A percentile compares a stretch with the other conserved stretches of the same genome.
Evolutionary conservation across 2,888 invertebrate species (phyloP).

Genomic region (Macrophya alboannulata): DNA sequence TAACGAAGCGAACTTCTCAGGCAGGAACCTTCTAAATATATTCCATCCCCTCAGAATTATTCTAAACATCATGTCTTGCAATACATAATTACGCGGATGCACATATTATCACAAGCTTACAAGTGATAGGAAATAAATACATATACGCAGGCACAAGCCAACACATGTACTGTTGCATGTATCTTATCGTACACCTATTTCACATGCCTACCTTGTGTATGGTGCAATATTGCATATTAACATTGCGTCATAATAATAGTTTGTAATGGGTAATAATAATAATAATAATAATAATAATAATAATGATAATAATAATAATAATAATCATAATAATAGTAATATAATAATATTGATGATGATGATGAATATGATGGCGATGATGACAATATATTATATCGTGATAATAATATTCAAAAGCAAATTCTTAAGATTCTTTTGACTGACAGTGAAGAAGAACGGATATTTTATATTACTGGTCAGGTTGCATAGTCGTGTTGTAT

Average conservation of each 20-base stretch:
- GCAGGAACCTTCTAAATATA: slow-evolving; percentile 22
- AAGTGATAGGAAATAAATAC: neutral
- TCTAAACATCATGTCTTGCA: slow-evolving; percentile 7
- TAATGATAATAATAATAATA: slow-evolving; percentile 21
- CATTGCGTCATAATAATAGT: slow-evolving; percentile 31
- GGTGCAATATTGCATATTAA: slow-evolving; percentile 33
- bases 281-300: slow-evolving; percentile 25
- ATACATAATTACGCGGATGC: slow-evolving; percentile 17
- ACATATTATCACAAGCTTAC: slow-evolving; percentile 27
- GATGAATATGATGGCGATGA: slow-evolving; percentile 8
- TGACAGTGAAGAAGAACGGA: slow-evolving; percentile 35
- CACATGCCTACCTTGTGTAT: neutral
- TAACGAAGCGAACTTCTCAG: slow-evolving; percentile 13
- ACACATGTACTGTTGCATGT: slow-evolving; percentile 3
- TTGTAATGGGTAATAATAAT: slow-evolving; percentile 39
- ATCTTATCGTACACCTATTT: neutral
- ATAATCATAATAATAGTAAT: slow-evolving; percentile 27
- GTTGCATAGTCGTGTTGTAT: slow-evolving; percentile 44
- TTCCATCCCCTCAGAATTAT: slow-evolving; percentile 20
- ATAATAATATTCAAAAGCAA: slow-evolving; percentile 43
- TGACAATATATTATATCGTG: slow-evolving; percentile 41
- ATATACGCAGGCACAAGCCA: slow-evolving; percentile 14
- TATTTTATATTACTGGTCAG: slow-evolving; percentile 53
- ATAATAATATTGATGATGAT: slow-evolving; percentile 12
- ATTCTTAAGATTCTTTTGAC: slow-evolving; percentile 14